Evolutionary conservation across 2,113 vertebrate genomes (phyloP), one percentile per base, ranked within the genome.

Genomic region (Pelecanus crispus): DNA sequence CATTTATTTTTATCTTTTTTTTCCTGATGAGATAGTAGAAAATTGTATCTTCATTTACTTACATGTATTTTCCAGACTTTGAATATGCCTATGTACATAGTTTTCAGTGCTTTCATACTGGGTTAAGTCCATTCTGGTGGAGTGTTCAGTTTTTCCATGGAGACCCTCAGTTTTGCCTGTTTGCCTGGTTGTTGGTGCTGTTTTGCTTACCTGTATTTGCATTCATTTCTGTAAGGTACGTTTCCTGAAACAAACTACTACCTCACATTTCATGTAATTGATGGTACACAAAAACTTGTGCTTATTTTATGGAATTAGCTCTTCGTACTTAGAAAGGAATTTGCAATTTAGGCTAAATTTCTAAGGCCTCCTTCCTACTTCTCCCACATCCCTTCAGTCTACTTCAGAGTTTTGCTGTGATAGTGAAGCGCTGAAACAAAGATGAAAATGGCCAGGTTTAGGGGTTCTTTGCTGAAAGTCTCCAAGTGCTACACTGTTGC

Each of bases 21-120:
- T 55, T 49, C 29, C 31, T 58, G 19, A 58, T 34, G 24, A 79
- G 20, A n/a, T 31, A 3, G 0, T 40, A 58, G 47, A 75, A 80
- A 63, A 63, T 11, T 75, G 1, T 40, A 29, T 73, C 28, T 86
- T 86, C 21, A 20, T 88, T 74, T 74, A n/a, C 16, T 34, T 73
- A 20, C 3, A 21, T 71, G 63, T 80, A 24, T 67, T 86, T 95
- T 86, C 24, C 15, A 36, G 11, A 34, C 13, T 56, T 25, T 56
- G 52, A 44, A 36, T 55, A 52, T 10, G 4, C 0, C 0, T 53
- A 10, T 24, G 10, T 53, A 13, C 26, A 13, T 52, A 8, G 42
- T 21, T 63, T 72, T 82, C 28, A 34, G 9, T 58, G 9, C 4
- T 58, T 87, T 85, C 61, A 38, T 50, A 17, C 17, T 34, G 7